A percentile compares a stretch with the other conserved stretches of the same genome.
Evolutionary conservation across 1,140 invertebrate genomes (phyloP).

Genomic region (Catajapyx aquilonaris): DNA sequence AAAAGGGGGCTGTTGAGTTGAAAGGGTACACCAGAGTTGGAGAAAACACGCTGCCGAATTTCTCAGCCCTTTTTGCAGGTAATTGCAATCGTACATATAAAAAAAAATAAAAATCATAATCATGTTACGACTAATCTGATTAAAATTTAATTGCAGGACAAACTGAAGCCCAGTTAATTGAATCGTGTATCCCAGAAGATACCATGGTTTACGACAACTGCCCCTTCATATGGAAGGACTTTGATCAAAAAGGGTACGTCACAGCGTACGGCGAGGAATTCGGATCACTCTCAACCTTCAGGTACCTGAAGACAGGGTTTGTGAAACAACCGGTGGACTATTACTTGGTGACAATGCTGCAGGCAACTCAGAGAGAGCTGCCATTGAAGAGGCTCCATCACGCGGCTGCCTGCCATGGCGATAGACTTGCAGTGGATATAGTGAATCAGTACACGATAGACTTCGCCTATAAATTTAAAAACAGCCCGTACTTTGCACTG

Average conservation of each 20-base stretch:
- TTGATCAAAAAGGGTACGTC: too few species aligned
- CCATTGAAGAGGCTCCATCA: conserved; percentile 11
- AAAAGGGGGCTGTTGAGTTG: too few species aligned
- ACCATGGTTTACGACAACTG: too few species aligned
- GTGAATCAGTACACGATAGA: neutral
- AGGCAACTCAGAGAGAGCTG: conserved; percentile 8
- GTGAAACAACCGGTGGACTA: conserved; percentile 18
- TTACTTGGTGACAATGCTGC: conserved; percentile 16
- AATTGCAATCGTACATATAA: too few species aligned
- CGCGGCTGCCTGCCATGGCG: conserved; percentile 14
- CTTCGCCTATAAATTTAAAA: neutral
- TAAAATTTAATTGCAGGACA: too few species aligned
- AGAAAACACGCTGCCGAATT: too few species aligned
- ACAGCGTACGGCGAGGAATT: conserved; percentile 21
- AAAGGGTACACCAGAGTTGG: too few species aligned
- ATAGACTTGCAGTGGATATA: conserved; percentile 7
- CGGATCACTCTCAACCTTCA: conserved; percentile 18
- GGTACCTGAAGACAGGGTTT: conserved; percentile 20
- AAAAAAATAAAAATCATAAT: too few species aligned
- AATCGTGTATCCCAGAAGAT: too few species aligned
- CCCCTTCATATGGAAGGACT: conserved; percentile 21
- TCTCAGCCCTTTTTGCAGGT: too few species aligned
- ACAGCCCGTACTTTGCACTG: neutral
- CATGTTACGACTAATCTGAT: too few species aligned
- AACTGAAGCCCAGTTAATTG: too few species aligned